Base-by-base conservation (phyloP, 2,113 vertebrate species). In the Etheostoma cragini region DNA sequence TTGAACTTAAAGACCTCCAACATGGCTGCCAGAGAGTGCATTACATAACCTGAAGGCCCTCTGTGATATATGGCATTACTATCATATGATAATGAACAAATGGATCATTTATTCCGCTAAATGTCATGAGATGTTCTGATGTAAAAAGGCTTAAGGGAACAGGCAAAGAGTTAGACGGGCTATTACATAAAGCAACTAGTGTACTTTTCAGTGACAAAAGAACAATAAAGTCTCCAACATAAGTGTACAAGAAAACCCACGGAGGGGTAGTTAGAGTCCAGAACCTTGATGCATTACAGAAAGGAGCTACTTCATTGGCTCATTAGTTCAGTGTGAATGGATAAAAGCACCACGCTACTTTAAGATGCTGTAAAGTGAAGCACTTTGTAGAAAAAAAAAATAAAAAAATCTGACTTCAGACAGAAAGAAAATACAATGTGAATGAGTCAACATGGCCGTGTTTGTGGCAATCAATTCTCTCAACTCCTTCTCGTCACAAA, bases 81-180 rank as follows among this genome's bases (percentile, higher is more conserved):
- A 71, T 81, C 64, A 56, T 12, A 45, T 56, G 38, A 54, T n/a
- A 67, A 64, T 64, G 53, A 79, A 83, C 65, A 83, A 79, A 83
- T 8, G 47, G 77, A 79, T 72, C 52, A 57, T 77, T 83, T 38
- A 78, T 63, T 78, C 54, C 46, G 24, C 26, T 46, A 16, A 82
- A 76, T 71, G 56, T 84, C 78, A 86, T 2, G 38, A 83, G 67
- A 45, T 69, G 65, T 74, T n/a, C 75, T 71, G 42, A 54, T 78
- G 64, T 60, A 63, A 74, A 80, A 33, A 50, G 12, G 5, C 56
- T 62, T 22, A 50, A 6, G 21, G n/a, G 33, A 62, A 24, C 10
- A 3, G 19, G 11, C 24, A 42, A 21, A 63, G 47, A 61, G 56
- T 80, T 60, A 12, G 8, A 54, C 67, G 16, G 15, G 7, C 24